Percentiles rank a stretch among this genome's conserved stretches.
These are phyloP conservation scores for Leptobrachium ailaonicum DNA, from an alignment of 2,113 vertebrate species.

Conservation along the genomic window DNA sequence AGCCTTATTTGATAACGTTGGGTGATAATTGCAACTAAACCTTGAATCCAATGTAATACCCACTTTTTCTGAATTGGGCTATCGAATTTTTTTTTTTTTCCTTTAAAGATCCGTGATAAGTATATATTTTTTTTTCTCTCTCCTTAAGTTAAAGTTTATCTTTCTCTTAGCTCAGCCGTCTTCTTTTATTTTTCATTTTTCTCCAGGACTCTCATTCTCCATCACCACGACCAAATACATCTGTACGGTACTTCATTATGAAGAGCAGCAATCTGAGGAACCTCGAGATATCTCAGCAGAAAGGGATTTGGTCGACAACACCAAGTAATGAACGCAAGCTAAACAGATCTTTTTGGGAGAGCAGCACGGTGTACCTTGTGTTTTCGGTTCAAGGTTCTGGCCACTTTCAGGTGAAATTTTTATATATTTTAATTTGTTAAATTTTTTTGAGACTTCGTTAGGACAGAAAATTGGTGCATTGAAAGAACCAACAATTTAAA, in stretches of 20 bases:
- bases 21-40: too few species aligned
- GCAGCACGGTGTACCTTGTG: slow-evolving; percentile 77
- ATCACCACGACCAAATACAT: slow-evolving; percentile 64
- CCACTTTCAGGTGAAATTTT: slow-evolving; percentile 83
- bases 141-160: too few species aligned
- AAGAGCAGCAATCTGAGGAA: slow-evolving; percentile 87
- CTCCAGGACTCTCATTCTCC: slow-evolving; percentile 66
- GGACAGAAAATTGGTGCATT: too few species aligned
- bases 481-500: too few species aligned
- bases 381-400: slow-evolving; percentile 94
- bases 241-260: slow-evolving; percentile 87
- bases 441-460: too few species aligned
- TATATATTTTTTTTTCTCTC: too few species aligned
- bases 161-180: neutral
- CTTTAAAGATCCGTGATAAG: too few species aligned
- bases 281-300: slow-evolving; percentile 87
- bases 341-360: slow-evolving; percentile 79
- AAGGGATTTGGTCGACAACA: slow-evolving; percentile 88
- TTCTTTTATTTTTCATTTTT: neutral
- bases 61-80: too few species aligned
- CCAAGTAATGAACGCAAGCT: slow-evolving; percentile 83
- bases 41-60: too few species aligned
- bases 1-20: too few species aligned
- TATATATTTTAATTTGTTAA: too few species aligned
- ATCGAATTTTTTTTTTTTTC: too few species aligned